Evolutionary conservation across 2,888 invertebrate genomes (phyloP), one percentile per base, ranked within the genome.

Genomic region (Thera britannica): DNA sequence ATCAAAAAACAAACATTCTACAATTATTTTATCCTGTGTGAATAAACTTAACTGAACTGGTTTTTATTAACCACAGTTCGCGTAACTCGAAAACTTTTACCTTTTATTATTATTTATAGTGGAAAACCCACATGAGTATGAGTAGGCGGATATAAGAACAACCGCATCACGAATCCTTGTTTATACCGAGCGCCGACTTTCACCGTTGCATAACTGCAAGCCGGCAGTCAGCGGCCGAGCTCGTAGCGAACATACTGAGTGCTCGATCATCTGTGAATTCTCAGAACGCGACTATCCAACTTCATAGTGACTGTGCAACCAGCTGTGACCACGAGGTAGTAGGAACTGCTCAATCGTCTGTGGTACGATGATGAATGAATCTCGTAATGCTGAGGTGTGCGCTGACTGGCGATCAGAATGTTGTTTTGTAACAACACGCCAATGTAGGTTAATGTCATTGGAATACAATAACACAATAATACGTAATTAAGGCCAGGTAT

Each of bases 121-220:
- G 70, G 73, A 68, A 70, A 75, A 66, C 44, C 72, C 71, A 63
- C 67, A 67, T 73, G 73, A 72, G 67, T 73, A n/a, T n/a, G 73
- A 72, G 67, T 68, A 75, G 73, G 75, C 75, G 73, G 72, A 72
- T 69, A 60, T 62, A 64, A 54, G 67, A 62, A 63, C 8, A 61
- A 55, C 69, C 62, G 62, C 65, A 66, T 66, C 65, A 69, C 62
- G 70, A 71, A 71, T 70, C 72, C 79, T 80, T 78, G 75, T 77
- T 73, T 72, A 74, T 71, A 63, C 72, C 71, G 23, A 23, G 69
- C 64, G 69, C 64, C 71, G 74, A 75, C 81, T 80, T 81, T 80
- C 81, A 74, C 81, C 68, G 66, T 69, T 72, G 73, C 65, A 65
- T 66, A 72, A 71, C 62, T 61, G 41, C 64, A 34, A 65, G 67